These are phyloP conservation scores for Trinorchestia longiramus DNA, from an alignment of 1,140 invertebrate species.

Conservation along the genomic window DNA sequence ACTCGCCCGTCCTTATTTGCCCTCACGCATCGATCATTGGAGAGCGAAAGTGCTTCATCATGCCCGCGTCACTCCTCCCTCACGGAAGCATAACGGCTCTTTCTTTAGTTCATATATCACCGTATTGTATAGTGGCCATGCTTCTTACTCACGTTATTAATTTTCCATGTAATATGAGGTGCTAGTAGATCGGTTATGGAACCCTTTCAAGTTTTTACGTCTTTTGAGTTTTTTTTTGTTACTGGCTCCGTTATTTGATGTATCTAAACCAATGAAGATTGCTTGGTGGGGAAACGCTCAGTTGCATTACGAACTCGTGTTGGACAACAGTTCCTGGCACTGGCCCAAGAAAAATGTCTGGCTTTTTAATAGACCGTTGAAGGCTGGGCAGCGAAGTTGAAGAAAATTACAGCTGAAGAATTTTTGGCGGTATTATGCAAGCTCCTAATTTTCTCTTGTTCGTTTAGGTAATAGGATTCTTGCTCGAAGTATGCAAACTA, in stretches of 20 bases:
- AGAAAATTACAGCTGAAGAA: not conserved
- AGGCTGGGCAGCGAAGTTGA: not conserved
- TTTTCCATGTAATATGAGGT: not conserved
- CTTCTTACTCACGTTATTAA: not conserved
- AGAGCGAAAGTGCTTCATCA: conserved; percentile 51
- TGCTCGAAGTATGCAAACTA: not conserved
- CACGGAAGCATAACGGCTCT: conserved; percentile 40
- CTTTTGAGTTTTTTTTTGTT: not conserved
- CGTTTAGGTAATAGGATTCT: not conserved
- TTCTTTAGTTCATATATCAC: not conserved
- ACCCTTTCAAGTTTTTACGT: not conserved
- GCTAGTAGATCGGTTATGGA: not conserved
- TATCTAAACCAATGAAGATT: not conserved
- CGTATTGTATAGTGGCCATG: not conserved
- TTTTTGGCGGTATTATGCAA: not conserved
- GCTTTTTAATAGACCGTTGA: not conserved
- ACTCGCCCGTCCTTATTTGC: conserved; percentile 30
- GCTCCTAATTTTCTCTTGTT: not conserved
- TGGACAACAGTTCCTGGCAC: not conserved
- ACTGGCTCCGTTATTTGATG: not conserved
- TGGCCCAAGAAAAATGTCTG: not conserved
- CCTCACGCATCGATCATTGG: conserved; percentile 5
- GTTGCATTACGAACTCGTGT: not conserved
- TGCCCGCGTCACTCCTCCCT: conserved; percentile 25
- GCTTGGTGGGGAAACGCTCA: not conserved